A percentile compares a stretch with the other conserved stretches of the same genome.
phyloP scores from a whole-genome alignment of 92 coral and sea anemone genomes.

The Parazoanthus darwini region DNA sequence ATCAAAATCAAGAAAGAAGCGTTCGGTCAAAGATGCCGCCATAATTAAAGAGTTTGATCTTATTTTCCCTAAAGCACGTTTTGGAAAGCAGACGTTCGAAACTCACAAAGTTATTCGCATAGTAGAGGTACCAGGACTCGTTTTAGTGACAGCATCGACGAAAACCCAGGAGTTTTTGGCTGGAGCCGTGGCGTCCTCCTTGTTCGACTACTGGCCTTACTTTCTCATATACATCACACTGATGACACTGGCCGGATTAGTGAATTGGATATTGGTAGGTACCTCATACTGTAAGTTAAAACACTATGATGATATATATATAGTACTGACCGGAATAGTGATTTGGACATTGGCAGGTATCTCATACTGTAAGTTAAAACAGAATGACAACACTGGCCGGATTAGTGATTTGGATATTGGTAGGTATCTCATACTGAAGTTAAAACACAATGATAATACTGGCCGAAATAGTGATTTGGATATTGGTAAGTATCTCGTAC shows the following conservation, averaged over 20 bases:
- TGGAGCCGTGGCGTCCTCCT: background rate
- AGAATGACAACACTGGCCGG: background rate
- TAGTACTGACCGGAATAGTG: background rate
- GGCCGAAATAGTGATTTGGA: too few species aligned
- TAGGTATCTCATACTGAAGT: too few species aligned
- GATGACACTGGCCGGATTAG: background rate
- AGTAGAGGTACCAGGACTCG: constrained; percentile 16
- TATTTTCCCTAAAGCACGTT: background rate
- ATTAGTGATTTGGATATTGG: background rate
- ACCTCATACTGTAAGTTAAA: too few species aligned
- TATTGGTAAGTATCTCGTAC: too few species aligned
- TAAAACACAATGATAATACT: too few species aligned
- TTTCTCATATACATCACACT: background rate
- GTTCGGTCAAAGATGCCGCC: background rate
- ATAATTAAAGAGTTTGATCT: background rate
- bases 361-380: too few species aligned
- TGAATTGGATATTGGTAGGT: constrained; percentile 29
- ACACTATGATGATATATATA: too few species aligned
- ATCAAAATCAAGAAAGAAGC: background rate
- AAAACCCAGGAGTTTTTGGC: background rate
- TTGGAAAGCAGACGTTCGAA: background rate
- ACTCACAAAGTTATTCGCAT: background rate
- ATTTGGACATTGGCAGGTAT: too few species aligned
- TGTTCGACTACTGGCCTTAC: constrained; percentile 19
- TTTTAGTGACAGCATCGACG: background rate